Evolutionary conservation across 2,888 invertebrate genomes (phyloP), one percentile per base, ranked within the genome.

Genomic region (Limulus polyphemus): DNA sequence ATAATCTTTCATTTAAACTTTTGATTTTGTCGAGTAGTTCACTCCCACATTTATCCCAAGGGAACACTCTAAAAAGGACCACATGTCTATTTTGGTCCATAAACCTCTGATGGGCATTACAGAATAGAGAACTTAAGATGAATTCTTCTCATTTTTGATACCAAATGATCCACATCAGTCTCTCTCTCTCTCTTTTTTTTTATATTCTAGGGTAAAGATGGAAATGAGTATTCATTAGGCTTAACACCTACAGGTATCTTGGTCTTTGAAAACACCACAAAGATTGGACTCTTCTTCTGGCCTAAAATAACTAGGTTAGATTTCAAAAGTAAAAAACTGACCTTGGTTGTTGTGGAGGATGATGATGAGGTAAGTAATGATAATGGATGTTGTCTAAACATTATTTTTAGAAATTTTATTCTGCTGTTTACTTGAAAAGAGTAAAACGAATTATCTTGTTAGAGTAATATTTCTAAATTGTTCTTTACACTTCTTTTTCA

Each of bases 271-370:
- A 92, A 91, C 46, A 83, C 84, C 60, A 90, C 91, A 75, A 98
- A 98, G 80, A 99, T 99, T 71, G 99, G 99, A 0, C 80, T 99
- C 16, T 99, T 99, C 78, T 95, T 97, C 76, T 99, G 99, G 83
- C 98, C 98, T 2, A 98, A 97, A 81, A 98, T 99, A 72, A 93
- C 93, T 66, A 90, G 93, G 76, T 79, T 99, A 60, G 95, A 98
- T 78, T 99, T 99, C 75, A 95, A 95, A 76, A 94, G 92, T 78
- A 97, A 97, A 78, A 97, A 97, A 77, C 78, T 99, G 57, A 97
- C 95, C 0, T 80, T 99, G 60, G 88, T 98, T 56, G 98, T 99
- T 4, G 94, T 98, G 11, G 99, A 99, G 78, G 98, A 99, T 76
- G 97, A 98, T 75, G 98, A 98, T 75, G 90, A 93, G 70, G 77